phyloP scores from a whole-genome alignment of 2,888 invertebrate genomes.

The Rhimphoctona megacephalus region DNA sequence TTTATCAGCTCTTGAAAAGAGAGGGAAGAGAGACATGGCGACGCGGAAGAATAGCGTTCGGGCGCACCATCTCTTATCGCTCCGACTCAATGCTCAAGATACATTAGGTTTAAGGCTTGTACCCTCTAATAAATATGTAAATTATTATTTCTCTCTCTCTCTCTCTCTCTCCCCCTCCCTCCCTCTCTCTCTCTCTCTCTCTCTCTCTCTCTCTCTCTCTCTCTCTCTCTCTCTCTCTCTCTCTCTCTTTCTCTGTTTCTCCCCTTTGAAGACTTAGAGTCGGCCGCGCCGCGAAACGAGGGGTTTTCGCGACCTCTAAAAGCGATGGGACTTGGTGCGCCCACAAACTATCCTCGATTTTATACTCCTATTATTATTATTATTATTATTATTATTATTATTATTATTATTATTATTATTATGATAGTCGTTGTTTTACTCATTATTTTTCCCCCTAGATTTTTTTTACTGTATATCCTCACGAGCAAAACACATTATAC shows the following conservation, averaged over 20 bases:
- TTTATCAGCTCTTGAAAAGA: background rate
- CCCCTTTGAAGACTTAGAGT: conserved; percentile 60
- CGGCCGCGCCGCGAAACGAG: conserved; percentile 25
- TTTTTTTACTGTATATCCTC: conserved; percentile 37
- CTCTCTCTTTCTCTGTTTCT: too few relatives aligned
- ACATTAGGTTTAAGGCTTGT: conserved; percentile 80
- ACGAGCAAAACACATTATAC: conserved; percentile 21
- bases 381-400: conserved; percentile 7
- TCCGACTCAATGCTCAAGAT: conserved; percentile 82
- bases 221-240: conserved; percentile 53
- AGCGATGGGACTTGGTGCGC: conserved; percentile 65
- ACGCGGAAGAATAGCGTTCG: conserved; percentile 28
- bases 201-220: conserved; percentile 33
- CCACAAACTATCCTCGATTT: conserved; percentile 46
- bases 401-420: conserved; percentile 45
- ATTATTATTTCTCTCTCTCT: conserved; percentile 77
- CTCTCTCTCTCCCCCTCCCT: conserved; percentile 31
- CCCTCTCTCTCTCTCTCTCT: too few relatives aligned
- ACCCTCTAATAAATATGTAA: conserved; percentile 78
- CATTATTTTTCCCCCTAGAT: conserved; percentile 31
- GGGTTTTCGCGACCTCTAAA: conserved; percentile 36
- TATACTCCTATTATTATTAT: conserved; percentile 23
- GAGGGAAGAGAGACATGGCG: conserved; percentile 51
- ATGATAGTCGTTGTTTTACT: conserved; percentile 47
- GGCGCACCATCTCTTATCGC: conserved; percentile 71